Base-by-base conservation (phyloP, 2,888 invertebrate genomes). In the Allacma fusca region DNA sequence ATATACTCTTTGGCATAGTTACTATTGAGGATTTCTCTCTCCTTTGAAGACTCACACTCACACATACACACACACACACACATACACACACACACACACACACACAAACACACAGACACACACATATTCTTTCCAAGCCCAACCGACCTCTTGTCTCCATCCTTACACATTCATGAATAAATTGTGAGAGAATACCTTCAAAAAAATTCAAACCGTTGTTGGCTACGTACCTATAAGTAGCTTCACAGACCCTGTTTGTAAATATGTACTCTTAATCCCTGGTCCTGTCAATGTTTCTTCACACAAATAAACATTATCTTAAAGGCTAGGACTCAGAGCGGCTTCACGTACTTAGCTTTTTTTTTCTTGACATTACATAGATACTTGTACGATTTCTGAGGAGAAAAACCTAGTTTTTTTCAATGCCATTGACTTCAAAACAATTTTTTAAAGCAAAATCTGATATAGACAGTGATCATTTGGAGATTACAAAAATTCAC, bases 151-250 rank as follows among this genome's bases (percentile, higher is more conserved):
- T 34, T 34, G 34, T 4, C 9, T 7, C 9, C 34, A 7, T 34
- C n/a, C n/a, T 34, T 34, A 34, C 34, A 34, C 9, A 34, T 34
- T 34, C 34, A 34, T 34, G 9, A 34, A 9, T 7, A 34, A 9
- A 34, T 16, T 50, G 50, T 50, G 50, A 50, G 50, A 50, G 50
- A 50, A 50, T 50, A 50, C 50, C 50, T 50, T 50, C 50, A 50
- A 50, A 9, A n/a, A 50, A 50, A 50, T 50, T 50, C 50, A 50
- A 50, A n/a, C 5, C n/a, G 16, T 16, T 50, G 2, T 50, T 9
- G 19, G 4, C 16, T 5, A n/a, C 2, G 5, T 50, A 16, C 16
- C 16, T 50, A 40, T 40, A 50, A 50, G 19, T 50, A 50, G 50
- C 16, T 16, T 2, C 50, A 19, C n/a, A 19, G n/a, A n/a, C n/a